Conservation (phyloP, 2,888 invertebrate species). For the Apantesis nais region DNA sequence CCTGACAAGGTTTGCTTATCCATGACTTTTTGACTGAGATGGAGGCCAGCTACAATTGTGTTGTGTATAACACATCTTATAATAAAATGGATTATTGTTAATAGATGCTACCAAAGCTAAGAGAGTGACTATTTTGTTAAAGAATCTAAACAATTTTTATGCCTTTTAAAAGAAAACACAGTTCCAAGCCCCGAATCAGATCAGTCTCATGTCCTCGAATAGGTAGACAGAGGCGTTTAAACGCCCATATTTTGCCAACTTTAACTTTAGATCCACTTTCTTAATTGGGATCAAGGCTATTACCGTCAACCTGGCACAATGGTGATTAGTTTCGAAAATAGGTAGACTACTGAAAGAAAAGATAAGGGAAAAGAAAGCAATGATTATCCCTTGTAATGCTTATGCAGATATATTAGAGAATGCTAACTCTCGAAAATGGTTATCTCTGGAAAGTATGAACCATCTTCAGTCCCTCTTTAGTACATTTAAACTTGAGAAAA, state of each 20-base stretch:
- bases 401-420: not conserved
- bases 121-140: too few species aligned
- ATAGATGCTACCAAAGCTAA: too few species aligned
- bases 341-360: not conserved
- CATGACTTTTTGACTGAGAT: not conserved
- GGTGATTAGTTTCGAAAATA: not conserved
- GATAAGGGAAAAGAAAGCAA: not conserved
- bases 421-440: not conserved
- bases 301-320: not conserved
- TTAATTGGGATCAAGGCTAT: not conserved
- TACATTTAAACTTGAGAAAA: not conserved
- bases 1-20: not conserved
- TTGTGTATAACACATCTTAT: not conserved
- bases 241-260: not conserved
- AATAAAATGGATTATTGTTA: too few species aligned
- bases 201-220: not conserved
- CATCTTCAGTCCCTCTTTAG: not conserved
- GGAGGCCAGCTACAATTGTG: not conserved
- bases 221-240: not conserved
- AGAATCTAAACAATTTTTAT: too few species aligned
- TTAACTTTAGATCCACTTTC: not conserved
- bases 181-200: not conserved
- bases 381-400: not conserved
- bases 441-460: not conserved
- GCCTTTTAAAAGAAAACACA: not conserved